Base-by-base conservation (phyloP, 1,140 invertebrate species). In the Bombus waltoni region DNA sequence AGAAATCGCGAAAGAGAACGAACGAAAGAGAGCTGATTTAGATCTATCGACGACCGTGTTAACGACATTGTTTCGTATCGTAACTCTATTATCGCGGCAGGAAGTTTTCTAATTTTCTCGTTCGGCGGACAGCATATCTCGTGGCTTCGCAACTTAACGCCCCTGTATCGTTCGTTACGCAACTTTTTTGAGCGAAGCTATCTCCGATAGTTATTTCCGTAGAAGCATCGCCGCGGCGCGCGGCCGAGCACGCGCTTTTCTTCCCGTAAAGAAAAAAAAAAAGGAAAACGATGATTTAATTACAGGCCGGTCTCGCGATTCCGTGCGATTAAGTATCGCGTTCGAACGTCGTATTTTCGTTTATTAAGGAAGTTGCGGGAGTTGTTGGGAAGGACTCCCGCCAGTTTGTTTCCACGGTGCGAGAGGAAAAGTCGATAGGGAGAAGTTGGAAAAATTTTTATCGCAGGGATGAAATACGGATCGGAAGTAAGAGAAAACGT, bases 101-200 rank as follows among this genome's bases (percentile, higher is more conserved):
- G 28, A 83, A 83, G 74, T 83, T 83, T 78, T 70, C 65, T 70
- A 78, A 83, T 83, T 83, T 83, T 57, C 81, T 47, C 65, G 13
- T n/a, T 40, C 74, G 73, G 2, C 35, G 62, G 35, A 25, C 73
- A 57, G 15, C 25, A 18, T 68, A 18, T 66, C 65, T 66, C 73
- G 15, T 28, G 44, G 40, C 18, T 28, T 66, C 25, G 4, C 62
- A 78, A 53, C 74, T 1, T 70, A 70, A 83, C 47, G 38, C 44
- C 66, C 32, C n/a, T 25, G 15, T 15, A 6, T 40, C 53, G 28
- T 53, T 57, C 22, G 35, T 77, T 68, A 65, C 59, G 81, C 72
- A 76, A 76, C 59, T 83, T 83, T 42, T 62, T 25, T 32, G 5
- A n/a, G n/a, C 59, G 22, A 28, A 22, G 10, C 32, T 15, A 38